These are phyloP conservation scores for Telmatochromis sp. DNA, from an alignment of 2,113 vertebrate genomes.

Conservation along the genomic window DNA sequence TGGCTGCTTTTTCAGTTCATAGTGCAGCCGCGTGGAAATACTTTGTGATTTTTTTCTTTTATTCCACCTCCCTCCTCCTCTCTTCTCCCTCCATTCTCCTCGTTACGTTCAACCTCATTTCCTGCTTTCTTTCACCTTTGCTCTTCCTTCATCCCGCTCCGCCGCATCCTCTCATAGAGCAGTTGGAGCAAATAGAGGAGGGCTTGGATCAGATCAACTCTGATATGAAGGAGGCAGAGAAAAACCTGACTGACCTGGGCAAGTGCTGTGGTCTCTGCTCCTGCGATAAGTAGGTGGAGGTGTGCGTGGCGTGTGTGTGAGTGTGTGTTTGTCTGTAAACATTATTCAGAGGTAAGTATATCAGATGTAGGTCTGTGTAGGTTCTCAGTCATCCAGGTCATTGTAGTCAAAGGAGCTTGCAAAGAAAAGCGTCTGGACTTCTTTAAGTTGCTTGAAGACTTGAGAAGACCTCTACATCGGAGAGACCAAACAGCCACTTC, in stretches of 20 bases:
- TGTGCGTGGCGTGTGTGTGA: neutral
- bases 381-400: too few species aligned
- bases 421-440: too few species aligned
- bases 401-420: too few species aligned
- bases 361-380: too few species aligned
- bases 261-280: conserved; percentile 79
- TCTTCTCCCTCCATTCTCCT: neutral
- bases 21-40: neutral
- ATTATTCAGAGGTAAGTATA: neutral
- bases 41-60: neutral
- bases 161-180: conserved; percentile 57
- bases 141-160: neutral
- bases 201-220: conserved; percentile 80
- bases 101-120: neutral
- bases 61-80: neutral
- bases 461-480: too few species aligned
- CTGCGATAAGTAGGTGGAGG: conserved; percentile 72
- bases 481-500: too few species aligned
- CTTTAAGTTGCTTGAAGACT: too few species aligned
- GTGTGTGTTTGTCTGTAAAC: neutral
- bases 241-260: conserved; percentile 77
- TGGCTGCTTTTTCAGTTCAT: neutral
- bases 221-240: conserved; percentile 81
- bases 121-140: neutral
- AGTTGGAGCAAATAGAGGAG: conserved; percentile 77